Evolutionary conservation across 2,888 invertebrate species (phyloP).

Genomic region (Griposia aprilina): DNA sequence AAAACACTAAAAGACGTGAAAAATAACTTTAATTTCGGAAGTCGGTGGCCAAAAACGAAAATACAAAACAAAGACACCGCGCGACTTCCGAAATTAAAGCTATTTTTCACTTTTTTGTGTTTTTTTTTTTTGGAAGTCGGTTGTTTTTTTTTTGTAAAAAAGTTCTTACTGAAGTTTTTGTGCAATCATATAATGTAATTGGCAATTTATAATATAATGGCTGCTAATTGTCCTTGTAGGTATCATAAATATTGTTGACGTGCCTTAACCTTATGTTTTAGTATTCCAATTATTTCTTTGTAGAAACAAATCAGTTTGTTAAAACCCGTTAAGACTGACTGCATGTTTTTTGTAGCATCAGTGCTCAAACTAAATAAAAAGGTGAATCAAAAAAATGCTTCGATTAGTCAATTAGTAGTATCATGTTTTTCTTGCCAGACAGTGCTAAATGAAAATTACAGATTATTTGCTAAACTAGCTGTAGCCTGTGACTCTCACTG

Average conservation of each 20-base stretch:
- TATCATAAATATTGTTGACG: slow-evolving; percentile 8
- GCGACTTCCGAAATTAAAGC: too few relatives aligned
- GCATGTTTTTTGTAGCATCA: slow-evolving; percentile 1
- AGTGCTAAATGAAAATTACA: neutral
- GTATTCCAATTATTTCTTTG: neutral
- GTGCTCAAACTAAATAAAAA: slow-evolving; percentile 5
- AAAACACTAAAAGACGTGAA: too few relatives aligned
- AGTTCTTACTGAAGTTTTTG: neutral
- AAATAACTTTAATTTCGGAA: too few relatives aligned
- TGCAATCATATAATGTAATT: neutral
- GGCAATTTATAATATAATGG: neutral
- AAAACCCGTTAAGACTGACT: neutral
- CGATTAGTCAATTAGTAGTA: neutral
- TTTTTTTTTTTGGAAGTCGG: too few relatives aligned
- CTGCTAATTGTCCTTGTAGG: neutral
- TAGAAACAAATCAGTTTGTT: neutral
- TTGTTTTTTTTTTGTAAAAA: too few relatives aligned
- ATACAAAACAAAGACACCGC: too few relatives aligned
- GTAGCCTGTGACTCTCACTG: too few relatives aligned
- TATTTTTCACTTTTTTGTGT: too few relatives aligned
- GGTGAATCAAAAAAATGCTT: neutral
- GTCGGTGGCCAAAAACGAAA: too few relatives aligned
- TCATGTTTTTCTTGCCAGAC: neutral
- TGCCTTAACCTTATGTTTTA: neutral
- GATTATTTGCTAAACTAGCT: neutral